Percentiles rank a stretch among this genome's conserved stretches.
Conservation (phyloP, 2,888 invertebrate species). For the Drosophila parthenogenetica region DNA sequence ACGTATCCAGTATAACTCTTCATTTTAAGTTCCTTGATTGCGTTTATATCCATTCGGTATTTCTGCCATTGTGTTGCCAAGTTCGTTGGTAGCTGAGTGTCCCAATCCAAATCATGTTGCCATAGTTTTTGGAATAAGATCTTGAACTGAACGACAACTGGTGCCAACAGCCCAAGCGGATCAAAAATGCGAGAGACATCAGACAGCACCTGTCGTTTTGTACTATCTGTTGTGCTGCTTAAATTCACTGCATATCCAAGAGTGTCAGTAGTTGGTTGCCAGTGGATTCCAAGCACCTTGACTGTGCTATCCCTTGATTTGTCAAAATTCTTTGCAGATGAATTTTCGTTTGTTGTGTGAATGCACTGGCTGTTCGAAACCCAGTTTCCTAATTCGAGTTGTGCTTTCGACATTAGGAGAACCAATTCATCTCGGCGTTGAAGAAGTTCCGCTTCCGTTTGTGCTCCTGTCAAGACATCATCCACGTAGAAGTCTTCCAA, state of each 20-base stretch:
- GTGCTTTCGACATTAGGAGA: neutral
- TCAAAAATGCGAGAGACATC: neutral
- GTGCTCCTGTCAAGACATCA: slow-evolving; percentile 3
- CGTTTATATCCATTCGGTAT: neutral
- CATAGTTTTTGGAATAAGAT: too few relatives aligned
- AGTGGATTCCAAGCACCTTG: slow-evolving; percentile 12
- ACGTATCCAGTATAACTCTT: neutral
- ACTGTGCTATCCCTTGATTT: neutral
- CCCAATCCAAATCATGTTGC: neutral
- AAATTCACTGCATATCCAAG: neutral
- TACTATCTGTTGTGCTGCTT: neutral
- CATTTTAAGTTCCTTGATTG: neutral
- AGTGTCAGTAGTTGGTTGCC: neutral
- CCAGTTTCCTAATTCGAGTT: slow-evolving; percentile 1
- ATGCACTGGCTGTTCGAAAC: neutral
- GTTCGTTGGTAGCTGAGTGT: neutral
- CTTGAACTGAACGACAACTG: neutral
- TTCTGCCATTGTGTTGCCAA: neutral
- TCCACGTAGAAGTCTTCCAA: slow-evolving; percentile 5
- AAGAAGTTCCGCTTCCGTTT: neutral
- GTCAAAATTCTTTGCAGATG: neutral
- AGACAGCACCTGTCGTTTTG: neutral
- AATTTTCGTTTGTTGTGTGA: neutral
- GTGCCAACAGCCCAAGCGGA: neutral
- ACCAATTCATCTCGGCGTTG: too few relatives aligned